These are phyloP conservation scores for Dyspetes luteomarginatus DNA, from an alignment of 2,888 invertebrate genomes.

Conservation along the genomic window DNA sequence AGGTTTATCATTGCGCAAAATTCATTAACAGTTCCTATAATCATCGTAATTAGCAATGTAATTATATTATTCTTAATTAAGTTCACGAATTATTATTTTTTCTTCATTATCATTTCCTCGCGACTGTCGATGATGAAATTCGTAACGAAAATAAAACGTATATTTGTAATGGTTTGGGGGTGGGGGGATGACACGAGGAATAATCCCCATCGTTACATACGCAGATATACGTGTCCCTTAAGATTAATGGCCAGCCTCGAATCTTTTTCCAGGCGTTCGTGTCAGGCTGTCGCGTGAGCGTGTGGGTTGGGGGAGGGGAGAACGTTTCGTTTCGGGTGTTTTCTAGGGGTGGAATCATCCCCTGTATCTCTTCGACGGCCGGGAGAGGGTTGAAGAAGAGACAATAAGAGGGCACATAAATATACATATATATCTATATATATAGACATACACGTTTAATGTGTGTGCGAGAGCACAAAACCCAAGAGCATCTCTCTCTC, in stretches of 20 bases:
- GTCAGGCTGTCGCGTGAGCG: constrained; percentile 35
- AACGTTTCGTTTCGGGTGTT: constrained; percentile 17
- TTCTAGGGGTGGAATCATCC: constrained; percentile 16
- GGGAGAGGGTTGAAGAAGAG: neutral
- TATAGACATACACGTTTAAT: neutral
- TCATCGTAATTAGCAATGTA: neutral
- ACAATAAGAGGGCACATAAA: constrained; percentile 7
- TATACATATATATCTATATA: constrained; percentile 15
- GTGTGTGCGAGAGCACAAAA: constrained; percentile 35
- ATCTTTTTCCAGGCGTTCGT: constrained; percentile 19
- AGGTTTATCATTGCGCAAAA: neutral
- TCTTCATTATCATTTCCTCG: neutral
- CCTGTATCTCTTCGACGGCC: constrained; percentile 16
- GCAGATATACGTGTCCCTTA: constrained; percentile 30
- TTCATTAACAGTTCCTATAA: neutral
- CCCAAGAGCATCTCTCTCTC: constrained; percentile 24
- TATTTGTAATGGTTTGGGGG: neutral
- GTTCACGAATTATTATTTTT: no score
- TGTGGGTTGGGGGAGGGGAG: neutral
- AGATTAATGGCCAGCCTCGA: constrained; percentile 56
- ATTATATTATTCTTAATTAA: neutral
- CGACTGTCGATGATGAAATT: neutral
- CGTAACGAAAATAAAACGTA: neutral
- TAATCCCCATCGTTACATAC: constrained; percentile 43
- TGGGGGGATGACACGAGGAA: neutral